Conservation (phyloP, 2,797 vertebrate species). For the Antennarius maculatus region DNA sequence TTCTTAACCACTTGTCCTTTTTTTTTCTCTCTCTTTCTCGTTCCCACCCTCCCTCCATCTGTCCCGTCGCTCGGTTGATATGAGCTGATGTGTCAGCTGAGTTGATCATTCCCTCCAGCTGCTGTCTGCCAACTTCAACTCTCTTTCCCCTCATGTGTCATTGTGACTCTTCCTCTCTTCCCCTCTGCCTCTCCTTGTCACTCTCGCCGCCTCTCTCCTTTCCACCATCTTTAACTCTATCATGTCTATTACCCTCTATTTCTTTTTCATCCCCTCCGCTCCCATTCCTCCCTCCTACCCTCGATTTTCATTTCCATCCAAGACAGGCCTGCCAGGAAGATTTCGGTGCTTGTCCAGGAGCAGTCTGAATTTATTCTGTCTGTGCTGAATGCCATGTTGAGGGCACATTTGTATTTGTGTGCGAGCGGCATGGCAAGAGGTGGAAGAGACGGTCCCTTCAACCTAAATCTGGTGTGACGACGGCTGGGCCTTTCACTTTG, state of each 20-base stretch:
- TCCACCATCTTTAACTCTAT: conserved; percentile 62
- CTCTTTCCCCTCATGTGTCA: conserved; percentile 60
- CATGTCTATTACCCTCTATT: conserved; percentile 45
- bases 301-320: conserved; percentile 50
- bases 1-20: conserved; percentile 51
- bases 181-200: conserved; percentile 64
- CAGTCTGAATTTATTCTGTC: conserved; percentile 53
- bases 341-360: conserved; percentile 63
- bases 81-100: conserved; percentile 76
- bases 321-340: conserved; percentile 69
- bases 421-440: conserved; percentile 13
- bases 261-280: conserved; percentile 33
- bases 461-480: conserved; percentile 39
- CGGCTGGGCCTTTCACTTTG: conserved; percentile 9
- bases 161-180: conserved; percentile 50
- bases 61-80: conserved; percentile 60
- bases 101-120: conserved; percentile 78
- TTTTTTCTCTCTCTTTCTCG: conserved; percentile 18
- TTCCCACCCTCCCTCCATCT: conserved; percentile 57
- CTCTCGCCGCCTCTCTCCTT: conserved; percentile 48
- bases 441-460: conserved; percentile 14
- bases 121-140: conserved; percentile 73
- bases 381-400: conserved; percentile 32
- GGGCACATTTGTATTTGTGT: conserved; percentile 25
- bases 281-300: conserved; percentile 44